A percentile compares a stretch with the other conserved stretches of the same genome.
Conservation (phyloP, 1,140 invertebrate genomes). For the Ceratina japonica region DNA sequence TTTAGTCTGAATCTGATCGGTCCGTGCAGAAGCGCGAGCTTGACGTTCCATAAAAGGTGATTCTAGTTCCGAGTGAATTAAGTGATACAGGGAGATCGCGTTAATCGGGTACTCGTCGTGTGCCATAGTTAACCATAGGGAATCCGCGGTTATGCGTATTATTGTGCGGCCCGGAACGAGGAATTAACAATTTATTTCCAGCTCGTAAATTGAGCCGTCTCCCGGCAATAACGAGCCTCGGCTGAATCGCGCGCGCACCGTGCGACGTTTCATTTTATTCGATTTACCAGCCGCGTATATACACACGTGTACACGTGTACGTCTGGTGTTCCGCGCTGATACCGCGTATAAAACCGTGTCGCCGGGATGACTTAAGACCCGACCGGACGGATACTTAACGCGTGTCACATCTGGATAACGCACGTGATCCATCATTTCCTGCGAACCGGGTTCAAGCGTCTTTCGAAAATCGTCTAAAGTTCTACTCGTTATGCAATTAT, state of each 20-base stretch:
- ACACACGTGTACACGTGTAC: too few species aligned
- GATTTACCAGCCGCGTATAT: slow-evolving; percentile 1
- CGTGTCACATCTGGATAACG: background rate
- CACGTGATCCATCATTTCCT: slow-evolving; percentile 6
- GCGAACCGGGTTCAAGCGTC: too few species aligned
- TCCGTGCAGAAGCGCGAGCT: too few species aligned
- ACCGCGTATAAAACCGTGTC: background rate
- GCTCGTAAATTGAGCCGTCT: slow-evolving; percentile 38
- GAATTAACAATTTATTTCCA: slow-evolving; percentile 48
- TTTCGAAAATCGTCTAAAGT: too few species aligned
- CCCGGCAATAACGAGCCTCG: slow-evolving; percentile 35
- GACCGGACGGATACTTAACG: background rate
- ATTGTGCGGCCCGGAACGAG: slow-evolving; percentile 7
- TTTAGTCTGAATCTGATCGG: background rate
- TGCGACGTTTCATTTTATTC: slow-evolving; percentile 21
- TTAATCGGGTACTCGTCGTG: too few species aligned
- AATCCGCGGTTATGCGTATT: slow-evolving; percentile 29
- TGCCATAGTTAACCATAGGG: background rate
- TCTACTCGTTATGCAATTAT: too few species aligned
- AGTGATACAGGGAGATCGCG: too few species aligned
- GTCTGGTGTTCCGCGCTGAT: background rate
- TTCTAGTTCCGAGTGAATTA: too few species aligned
- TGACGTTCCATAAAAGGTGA: too few species aligned
- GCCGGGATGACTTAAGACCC: too few species aligned
- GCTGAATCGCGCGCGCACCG: slow-evolving; percentile 8